Conservation (phyloP, 92 coral and sea anemone genomes). For the Epizoanthus scotinus region DNA sequence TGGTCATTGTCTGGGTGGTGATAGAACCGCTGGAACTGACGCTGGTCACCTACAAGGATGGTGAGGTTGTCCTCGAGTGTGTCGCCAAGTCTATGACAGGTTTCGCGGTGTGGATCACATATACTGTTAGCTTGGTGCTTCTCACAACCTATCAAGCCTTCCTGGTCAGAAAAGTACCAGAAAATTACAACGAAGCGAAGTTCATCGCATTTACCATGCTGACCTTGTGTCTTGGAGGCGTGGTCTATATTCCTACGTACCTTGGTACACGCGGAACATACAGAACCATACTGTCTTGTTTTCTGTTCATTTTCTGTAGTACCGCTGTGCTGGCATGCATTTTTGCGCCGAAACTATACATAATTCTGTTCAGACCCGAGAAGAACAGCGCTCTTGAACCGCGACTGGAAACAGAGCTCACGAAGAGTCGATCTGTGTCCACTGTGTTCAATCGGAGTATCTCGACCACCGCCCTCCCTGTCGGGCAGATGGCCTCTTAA, state of each 20-base stretch:
- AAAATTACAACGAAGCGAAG: conserved; percentile 89
- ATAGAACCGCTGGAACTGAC: conserved; percentile 49
- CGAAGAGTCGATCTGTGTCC: not conserved
- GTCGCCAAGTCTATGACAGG: conserved; percentile 45
- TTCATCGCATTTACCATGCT: conserved; percentile 92
- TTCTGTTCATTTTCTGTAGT: conserved; percentile 62
- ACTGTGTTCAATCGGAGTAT: not conserved
- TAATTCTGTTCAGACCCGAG: conserved; percentile 65
- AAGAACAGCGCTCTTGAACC: conserved; percentile 46
- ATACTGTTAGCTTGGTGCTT: conserved; percentile 68
- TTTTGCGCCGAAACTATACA: conserved; percentile 70
- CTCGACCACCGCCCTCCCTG: not conserved
- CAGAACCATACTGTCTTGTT: conserved; percentile 56
- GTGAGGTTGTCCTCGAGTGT: conserved; percentile 63
- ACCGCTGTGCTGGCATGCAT: conserved; percentile 48
- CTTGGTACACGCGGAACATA: conserved; percentile 65
- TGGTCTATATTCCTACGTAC: conserved; percentile 68
- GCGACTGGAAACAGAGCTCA: conserved; percentile 13
- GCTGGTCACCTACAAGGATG: conserved; percentile 47
- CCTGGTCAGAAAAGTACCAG: conserved; percentile 86
- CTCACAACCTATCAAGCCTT: conserved; percentile 91
- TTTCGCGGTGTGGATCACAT: conserved; percentile 68
- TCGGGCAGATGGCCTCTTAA: not conserved
- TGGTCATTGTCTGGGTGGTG: conserved; percentile 53
- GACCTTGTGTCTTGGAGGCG: conserved; percentile 64